Evolutionary conservation across 2,888 invertebrate genomes (phyloP).

Genomic region (Acanthosoma haemorrhoidale): DNA sequence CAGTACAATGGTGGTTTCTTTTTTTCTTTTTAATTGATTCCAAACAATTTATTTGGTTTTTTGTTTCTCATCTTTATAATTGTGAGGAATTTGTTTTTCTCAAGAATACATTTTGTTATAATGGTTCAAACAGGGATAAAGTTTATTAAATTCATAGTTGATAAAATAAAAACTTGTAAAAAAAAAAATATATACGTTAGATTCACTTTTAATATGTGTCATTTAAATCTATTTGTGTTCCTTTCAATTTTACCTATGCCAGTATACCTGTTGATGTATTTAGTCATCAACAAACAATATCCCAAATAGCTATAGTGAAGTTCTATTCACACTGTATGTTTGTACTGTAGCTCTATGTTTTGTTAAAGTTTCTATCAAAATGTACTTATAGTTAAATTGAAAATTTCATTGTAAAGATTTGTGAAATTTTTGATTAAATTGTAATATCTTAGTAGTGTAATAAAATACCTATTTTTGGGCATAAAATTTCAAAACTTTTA

Average conservation of each 20-base stretch:
- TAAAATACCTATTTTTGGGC: slow-evolving; percentile 40
- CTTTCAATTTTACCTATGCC: slow-evolving; percentile 1
- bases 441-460: slow-evolving; percentile 40
- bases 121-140: slow-evolving; percentile 23
- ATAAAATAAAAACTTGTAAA: not conserved
- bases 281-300: not conserved
- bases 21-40: not conserved
- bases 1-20: not conserved
- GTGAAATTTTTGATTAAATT: slow-evolving; percentile 39
- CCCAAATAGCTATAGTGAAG: slow-evolving; percentile 11
- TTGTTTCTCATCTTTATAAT: not conserved
- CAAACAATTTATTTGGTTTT: not conserved
- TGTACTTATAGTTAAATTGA: slow-evolving; percentile 36
- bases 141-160: slow-evolving; percentile 16
- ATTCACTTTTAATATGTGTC: slow-evolving; percentile 2
- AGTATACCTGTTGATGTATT: not conserved
- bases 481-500: not conserved
- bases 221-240: not conserved
- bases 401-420: slow-evolving; percentile 34
- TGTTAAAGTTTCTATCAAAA: slow-evolving; percentile 36
- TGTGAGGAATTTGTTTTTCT: slow-evolving; percentile 6
- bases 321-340: slow-evolving; percentile 26
- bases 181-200: slow-evolving; percentile 6
- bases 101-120: not conserved
- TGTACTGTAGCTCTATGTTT: slow-evolving; percentile 35